Percentiles rank a stretch among this genome's conserved stretches.
Conservation (phyloP, 1,140 invertebrate species). For the Phymorhynchus buccinoides region DNA sequence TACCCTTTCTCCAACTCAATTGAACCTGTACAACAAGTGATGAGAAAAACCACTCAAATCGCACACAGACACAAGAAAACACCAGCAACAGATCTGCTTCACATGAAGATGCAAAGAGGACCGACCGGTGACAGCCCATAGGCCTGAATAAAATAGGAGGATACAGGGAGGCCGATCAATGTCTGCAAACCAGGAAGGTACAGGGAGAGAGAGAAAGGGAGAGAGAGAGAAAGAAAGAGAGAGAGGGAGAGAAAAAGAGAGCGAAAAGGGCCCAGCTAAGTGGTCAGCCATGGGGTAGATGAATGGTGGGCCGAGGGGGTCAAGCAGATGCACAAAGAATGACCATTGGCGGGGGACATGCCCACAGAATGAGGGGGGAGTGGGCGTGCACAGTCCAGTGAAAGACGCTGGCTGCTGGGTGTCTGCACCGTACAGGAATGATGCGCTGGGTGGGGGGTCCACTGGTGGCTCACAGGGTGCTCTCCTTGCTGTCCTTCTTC, state of each 20-base stretch:
- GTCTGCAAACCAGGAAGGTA: neutral
- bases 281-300: too few species aligned
- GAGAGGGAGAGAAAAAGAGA: too few species aligned
- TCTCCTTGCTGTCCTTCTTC: constrained; percentile 69
- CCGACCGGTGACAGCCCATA: neutral
- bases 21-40: too few species aligned
- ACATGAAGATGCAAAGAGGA: neutral
- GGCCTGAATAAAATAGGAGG: neutral
- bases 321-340: neutral
- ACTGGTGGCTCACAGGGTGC: constrained; percentile 52
- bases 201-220: neutral
- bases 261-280: too few species aligned
- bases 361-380: too few species aligned
- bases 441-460: neutral
- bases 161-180: neutral
- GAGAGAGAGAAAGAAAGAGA: neutral
- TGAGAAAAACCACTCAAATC: neutral
- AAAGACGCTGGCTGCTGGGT: neutral
- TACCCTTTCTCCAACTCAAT: too few species aligned
- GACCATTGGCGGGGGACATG: too few species aligned
- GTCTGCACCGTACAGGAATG: neutral
- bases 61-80: neutral
- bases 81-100: neutral
- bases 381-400: neutral
- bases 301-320: too few species aligned